These are phyloP conservation scores for Aegotheles bennettii DNA, from an alignment of 2,113 vertebrate genomes.

Conservation along the genomic window DNA sequence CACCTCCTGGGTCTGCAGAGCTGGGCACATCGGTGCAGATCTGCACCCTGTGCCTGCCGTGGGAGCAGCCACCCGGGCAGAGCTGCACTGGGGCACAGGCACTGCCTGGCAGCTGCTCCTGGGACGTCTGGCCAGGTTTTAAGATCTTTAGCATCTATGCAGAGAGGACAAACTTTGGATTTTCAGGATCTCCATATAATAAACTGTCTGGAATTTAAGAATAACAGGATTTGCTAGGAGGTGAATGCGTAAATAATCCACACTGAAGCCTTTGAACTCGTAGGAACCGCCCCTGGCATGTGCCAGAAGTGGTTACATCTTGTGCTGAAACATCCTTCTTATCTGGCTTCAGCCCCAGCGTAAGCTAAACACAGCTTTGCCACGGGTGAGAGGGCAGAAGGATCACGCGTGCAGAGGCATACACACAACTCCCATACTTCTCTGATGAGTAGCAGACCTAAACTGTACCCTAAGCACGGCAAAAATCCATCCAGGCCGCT, in stretches of 20 bases:
- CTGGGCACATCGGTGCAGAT: no score
- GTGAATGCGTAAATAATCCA: conserved; percentile 19
- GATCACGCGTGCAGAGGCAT: background rate
- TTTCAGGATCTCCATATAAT: background rate
- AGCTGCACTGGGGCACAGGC: background rate
- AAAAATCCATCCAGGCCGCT: background rate
- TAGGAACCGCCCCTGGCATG: conserved; percentile 17
- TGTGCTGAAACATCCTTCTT: background rate
- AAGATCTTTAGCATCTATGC: background rate
- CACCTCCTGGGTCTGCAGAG: background rate
- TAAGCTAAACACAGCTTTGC: background rate
- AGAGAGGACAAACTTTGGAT: background rate
- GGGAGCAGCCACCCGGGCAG: background rate
- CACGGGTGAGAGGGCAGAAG: background rate
- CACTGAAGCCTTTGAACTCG: conserved; percentile 37
- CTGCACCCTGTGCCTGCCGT: no score
- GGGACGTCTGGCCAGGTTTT: background rate
- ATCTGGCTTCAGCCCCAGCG: background rate
- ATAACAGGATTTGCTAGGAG: conserved; percentile 46
- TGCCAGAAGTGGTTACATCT: conserved; percentile 18
- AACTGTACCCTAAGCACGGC: background rate
- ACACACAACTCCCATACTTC: background rate
- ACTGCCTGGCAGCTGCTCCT: background rate
- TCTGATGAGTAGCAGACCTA: background rate
- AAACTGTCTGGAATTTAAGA: conserved; percentile 34